Conservation (phyloP, 2,888 invertebrate species). For the Idaea biselata region DNA sequence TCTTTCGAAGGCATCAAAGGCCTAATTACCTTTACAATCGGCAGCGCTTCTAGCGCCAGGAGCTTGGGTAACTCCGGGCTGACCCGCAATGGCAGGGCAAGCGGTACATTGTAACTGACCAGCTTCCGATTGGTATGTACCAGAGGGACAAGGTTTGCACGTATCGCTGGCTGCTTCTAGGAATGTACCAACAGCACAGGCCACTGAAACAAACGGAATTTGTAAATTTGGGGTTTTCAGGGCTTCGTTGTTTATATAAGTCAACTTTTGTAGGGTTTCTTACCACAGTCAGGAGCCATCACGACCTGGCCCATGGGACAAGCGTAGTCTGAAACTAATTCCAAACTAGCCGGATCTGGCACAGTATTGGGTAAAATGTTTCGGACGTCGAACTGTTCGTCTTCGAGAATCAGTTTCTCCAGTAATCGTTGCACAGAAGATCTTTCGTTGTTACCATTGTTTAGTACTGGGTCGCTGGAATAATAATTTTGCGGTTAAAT, state of each 20-base stretch:
- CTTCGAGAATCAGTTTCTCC: constrained; percentile 94
- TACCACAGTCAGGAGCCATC: constrained; percentile 95
- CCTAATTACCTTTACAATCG: constrained; percentile 87
- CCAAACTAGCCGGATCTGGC: constrained; percentile 93
- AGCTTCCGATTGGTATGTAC: constrained; percentile 96
- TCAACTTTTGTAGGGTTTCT: constrained; percentile 32
- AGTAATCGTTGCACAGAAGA: constrained; percentile 90
- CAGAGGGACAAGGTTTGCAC: constrained; percentile 92
- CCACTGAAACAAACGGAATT: constrained; percentile 77
- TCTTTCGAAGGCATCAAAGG: neutral
- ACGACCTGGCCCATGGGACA: constrained; percentile 97
- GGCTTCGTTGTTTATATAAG: neutral
- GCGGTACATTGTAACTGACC: constrained; percentile 93
- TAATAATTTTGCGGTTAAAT: constrained; percentile 14
- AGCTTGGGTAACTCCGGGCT: constrained; percentile 92
- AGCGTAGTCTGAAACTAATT: constrained; percentile 93
- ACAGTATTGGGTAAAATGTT: constrained; percentile 96
- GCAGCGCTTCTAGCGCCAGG: constrained; percentile 92
- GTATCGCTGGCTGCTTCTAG: constrained; percentile 87
- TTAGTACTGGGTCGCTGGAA: constrained; percentile 92
- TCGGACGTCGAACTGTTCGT: constrained; percentile 95
- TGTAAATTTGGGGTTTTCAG: neutral
- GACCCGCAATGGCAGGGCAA: constrained; percentile 95
- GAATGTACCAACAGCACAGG: constrained; percentile 95
- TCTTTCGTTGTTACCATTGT: constrained; percentile 92